A percentile compares a stretch with the other conserved stretches of the same genome.
Conservation (phyloP, 2,888 invertebrate species). For the Leptogaster cylindrica region DNA sequence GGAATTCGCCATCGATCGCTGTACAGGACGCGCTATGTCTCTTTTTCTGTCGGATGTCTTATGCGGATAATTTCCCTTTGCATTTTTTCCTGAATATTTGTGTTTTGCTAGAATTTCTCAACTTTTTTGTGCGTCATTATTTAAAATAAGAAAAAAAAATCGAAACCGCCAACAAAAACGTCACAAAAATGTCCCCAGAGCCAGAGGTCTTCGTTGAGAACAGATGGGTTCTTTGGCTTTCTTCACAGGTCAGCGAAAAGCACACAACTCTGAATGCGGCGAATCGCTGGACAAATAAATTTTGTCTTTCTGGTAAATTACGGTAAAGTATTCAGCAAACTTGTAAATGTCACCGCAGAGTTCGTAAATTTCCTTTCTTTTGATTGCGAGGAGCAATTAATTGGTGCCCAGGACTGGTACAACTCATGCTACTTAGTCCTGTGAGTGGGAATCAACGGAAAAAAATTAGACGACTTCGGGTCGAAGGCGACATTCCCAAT, state of each 20-base stretch:
- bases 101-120: slow-evolving; percentile 19
- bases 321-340: slow-evolving; percentile 41
- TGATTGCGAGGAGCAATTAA: slow-evolving; percentile 35
- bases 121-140: slow-evolving; percentile 20
- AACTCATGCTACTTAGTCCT: slow-evolving; percentile 6
- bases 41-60: slow-evolving; percentile 34
- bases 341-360: slow-evolving; percentile 41
- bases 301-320: slow-evolving; percentile 41
- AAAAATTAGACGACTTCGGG: not conserved
- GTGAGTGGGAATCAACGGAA: slow-evolving; percentile 17
- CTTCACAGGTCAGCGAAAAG: not conserved
- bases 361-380: slow-evolving; percentile 39
- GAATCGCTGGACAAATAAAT: slow-evolving; percentile 35
- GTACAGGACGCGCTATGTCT: slow-evolving; percentile 17
- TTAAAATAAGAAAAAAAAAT: slow-evolving; percentile 26
- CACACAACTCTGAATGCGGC: not conserved
- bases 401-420: slow-evolving; percentile 20
- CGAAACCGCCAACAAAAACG: slow-evolving; percentile 24
- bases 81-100: slow-evolving; percentile 18
- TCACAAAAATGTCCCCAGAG: slow-evolving; percentile 25
- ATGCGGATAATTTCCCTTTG: slow-evolving; percentile 34
- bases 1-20: slow-evolving; percentile 3
- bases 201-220: slow-evolving; percentile 17
- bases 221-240: slow-evolving; percentile 25
- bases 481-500: not conserved